Percentiles rank a stretch among this genome's conserved stretches.
phyloP scores from a whole-genome alignment of 2,888 invertebrate genomes.

The Silvanus unidentatus region DNA sequence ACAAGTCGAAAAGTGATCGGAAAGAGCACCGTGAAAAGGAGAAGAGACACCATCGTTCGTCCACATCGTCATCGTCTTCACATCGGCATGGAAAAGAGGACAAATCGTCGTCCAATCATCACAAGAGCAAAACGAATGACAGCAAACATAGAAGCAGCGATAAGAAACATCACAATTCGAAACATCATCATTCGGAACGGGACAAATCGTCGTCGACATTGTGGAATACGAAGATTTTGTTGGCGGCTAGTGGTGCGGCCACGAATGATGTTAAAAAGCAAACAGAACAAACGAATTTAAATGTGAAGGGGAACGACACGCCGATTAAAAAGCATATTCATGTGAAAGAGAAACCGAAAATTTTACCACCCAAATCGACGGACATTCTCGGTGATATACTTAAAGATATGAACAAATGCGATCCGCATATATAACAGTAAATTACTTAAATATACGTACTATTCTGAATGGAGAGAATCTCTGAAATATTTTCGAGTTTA shows the following conservation, averaged over 20 bases:
- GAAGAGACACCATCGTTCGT: conserved; percentile 24
- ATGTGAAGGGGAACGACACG: background rate
- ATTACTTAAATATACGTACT: no score
- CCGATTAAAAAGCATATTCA: conserved; percentile 28
- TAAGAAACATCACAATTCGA: conserved; percentile 21
- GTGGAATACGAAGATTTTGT: no score
- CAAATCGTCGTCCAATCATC: conserved; percentile 17
- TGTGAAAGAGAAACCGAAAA: conserved; percentile 8
- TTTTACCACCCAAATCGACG: conserved; percentile 32
- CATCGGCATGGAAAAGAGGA: conserved; percentile 15
- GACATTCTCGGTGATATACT: conserved; percentile 44
- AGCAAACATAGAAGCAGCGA: conserved; percentile 22
- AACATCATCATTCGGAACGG: background rate
- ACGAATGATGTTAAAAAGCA: no score
- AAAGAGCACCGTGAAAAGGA: conserved; percentile 21
- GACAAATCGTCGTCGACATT: conserved; percentile 2
- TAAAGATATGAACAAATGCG: conserved; percentile 42
- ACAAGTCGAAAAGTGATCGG: conserved; percentile 28
- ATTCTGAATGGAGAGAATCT: no score
- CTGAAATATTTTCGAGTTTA: no score
- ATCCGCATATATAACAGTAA: conserved; percentile 39
- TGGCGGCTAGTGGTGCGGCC: no score
- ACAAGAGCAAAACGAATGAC: conserved; percentile 24
- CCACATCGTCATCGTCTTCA: conserved; percentile 22
- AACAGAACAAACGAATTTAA: no score